Base-by-base conservation (phyloP, 2,113 vertebrate genomes). In the Dryoscopus gambensis region DNA sequence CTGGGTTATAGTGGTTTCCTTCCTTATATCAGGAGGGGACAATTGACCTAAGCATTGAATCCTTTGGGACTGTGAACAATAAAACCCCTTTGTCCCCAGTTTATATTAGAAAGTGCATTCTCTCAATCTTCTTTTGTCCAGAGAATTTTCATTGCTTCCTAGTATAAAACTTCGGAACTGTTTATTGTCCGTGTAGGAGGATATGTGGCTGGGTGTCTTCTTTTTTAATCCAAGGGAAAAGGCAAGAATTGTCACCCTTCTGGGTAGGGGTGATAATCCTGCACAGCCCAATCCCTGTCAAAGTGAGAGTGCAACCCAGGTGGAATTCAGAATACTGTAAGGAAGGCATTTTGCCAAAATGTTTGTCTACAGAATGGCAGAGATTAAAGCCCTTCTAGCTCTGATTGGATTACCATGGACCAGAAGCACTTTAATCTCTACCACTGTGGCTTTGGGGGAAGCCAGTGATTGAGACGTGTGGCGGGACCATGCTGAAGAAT, bases 371-470 rank as follows among this genome's bases (percentile, higher is more conserved):
- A 63, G 68, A 90, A 89, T 28, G 89, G 91, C 90, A 75, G 95
- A 95, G 91, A 93, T 83, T 89, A 96, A 95, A 97, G 92, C 70
- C 49, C 42, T 81, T 94, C 80, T 50, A 92, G 91, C 87, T 94
- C 95, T 97, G 97, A 97, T 94, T 97, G 97, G 96, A 97, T 98
- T 97, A 96, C 89, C 63, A 27, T 28, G 64, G 95, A 94, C 90
- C 93, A 96, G 93, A 95, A 97, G 91, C 95, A 60, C 94, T 97
- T 97, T 96, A 95, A 97, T 97, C 96, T 97, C 85, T 35, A 91
- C 84, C 49, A 53, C 92, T 91, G 92, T 91, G 96, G 37, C 70
- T 88, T 65, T 89, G 88, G 47, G 65, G 92, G 60, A 89, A 92
- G 84, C 95, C 16, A 13, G 81, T 85, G 95, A 95, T 44, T 86